Conservation (phyloP, 2,113 vertebrate genomes). For the Psophia crepitans region DNA sequence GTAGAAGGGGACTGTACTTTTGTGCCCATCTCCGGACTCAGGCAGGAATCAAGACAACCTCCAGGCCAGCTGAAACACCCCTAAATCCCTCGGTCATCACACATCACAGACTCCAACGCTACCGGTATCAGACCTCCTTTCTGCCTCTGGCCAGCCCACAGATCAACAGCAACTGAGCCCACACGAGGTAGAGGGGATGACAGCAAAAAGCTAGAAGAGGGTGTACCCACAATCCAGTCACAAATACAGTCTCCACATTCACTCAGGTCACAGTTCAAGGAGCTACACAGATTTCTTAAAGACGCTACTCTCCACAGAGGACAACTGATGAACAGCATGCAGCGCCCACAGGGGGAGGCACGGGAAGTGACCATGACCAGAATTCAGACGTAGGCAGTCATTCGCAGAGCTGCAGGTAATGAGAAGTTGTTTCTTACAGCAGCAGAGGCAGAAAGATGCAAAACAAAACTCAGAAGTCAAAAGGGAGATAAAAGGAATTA, state of each 20-base stretch:
- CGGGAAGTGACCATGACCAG: background rate
- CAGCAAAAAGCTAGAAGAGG: background rate
- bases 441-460: background rate
- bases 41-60: background rate
- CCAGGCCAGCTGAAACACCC: background rate
- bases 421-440: background rate
- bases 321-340: background rate
- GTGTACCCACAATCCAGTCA: background rate
- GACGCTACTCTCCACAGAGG: background rate
- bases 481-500: background rate
- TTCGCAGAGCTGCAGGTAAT: background rate
- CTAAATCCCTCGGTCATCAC: background rate
- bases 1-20: background rate
- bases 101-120: rapidly evolving
- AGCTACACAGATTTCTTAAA: background rate
- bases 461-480: background rate
- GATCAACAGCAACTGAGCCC: background rate
- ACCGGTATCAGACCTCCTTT: background rate
- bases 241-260: background rate
- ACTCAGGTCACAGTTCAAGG: background rate
- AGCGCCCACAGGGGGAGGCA: background rate
- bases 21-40: background rate
- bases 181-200: rapidly evolving
- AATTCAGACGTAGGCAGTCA: rapidly evolving
- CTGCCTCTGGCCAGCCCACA: background rate